phyloP scores from a whole-genome alignment of 2,113 vertebrate species.

The Sturnira hondurensis region DNA sequence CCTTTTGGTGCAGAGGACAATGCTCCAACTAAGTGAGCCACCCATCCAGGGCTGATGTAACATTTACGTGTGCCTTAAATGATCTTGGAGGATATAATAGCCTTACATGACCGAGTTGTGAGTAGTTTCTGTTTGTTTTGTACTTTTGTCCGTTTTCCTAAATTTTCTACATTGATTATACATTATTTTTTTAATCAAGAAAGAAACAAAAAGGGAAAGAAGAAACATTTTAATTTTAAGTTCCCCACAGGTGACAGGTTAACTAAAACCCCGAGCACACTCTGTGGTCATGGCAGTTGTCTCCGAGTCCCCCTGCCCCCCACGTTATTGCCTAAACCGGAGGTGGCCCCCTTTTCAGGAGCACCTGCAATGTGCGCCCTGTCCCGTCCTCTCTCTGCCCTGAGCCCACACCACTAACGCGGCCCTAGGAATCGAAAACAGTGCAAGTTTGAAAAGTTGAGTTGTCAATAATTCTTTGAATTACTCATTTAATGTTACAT shows the following conservation, averaged over 20 bases:
- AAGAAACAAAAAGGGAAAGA: neutral
- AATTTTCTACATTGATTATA: neutral
- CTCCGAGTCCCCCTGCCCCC: neutral
- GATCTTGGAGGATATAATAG: neutral
- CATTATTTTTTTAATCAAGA: neutral
- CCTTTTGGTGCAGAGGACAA: no score
- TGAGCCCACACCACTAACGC: neutral
- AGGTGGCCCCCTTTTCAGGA: rapidly evolving
- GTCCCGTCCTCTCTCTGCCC: neutral
- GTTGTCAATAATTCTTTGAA: neutral
- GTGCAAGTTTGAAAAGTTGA: neutral
- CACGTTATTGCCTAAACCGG: neutral
- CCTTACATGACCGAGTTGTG: rapidly evolving
- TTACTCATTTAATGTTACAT: neutral
- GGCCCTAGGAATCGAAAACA: neutral
- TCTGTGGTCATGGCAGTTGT: neutral
- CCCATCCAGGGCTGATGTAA: no score
- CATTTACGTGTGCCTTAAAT: no score
- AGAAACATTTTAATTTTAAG: neutral
- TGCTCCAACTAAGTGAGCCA: no score
- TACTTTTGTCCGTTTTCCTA: neutral
- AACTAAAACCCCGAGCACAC: neutral
- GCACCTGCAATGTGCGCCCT: no score
- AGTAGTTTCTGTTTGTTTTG: neutral
- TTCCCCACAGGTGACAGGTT: neutral